Conservation (phyloP, 2,888 invertebrate genomes). For the Blastobasis lacticolella region DNA sequence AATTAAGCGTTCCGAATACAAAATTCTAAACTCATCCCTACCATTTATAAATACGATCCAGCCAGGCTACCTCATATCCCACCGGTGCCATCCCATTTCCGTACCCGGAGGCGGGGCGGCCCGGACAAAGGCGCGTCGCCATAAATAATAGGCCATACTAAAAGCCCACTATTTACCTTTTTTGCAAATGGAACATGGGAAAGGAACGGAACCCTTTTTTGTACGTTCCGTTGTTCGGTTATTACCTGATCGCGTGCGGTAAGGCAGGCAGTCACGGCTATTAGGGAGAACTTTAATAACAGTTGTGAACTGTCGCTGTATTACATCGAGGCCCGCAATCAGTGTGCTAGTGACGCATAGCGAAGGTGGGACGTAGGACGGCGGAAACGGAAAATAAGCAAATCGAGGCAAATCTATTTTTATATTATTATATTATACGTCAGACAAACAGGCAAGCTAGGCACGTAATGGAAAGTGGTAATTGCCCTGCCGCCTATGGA, state of each 20-base stretch:
- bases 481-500: too few species aligned
- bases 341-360: neutral
- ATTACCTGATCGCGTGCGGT: conserved; percentile 34
- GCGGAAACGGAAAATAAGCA: too few species aligned
- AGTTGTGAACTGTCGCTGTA: conserved; percentile 6
- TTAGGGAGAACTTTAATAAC: neutral
- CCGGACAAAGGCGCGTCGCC: neutral
- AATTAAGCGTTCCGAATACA: too few species aligned
- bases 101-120: neutral
- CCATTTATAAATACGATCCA: too few species aligned
- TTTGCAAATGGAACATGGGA: conserved; percentile 7
- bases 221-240: conserved; percentile 10
- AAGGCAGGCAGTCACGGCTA: conserved; percentile 22
- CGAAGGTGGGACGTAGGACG: neutral
- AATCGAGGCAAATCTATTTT: too few species aligned
- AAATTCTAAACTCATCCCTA: too few species aligned
- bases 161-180: conserved; percentile 7
- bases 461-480: too few species aligned
- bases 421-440: too few species aligned
- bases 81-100: neutral
- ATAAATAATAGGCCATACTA: neutral
- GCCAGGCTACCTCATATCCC: neutral
- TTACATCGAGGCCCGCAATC: conserved; percentile 1
- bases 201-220: conserved; percentile 2
- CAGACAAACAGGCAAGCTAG: too few species aligned